Evolutionary conservation across 2,113 vertebrate genomes (phyloP).

Genomic region (Osmerus mordax): DNA sequence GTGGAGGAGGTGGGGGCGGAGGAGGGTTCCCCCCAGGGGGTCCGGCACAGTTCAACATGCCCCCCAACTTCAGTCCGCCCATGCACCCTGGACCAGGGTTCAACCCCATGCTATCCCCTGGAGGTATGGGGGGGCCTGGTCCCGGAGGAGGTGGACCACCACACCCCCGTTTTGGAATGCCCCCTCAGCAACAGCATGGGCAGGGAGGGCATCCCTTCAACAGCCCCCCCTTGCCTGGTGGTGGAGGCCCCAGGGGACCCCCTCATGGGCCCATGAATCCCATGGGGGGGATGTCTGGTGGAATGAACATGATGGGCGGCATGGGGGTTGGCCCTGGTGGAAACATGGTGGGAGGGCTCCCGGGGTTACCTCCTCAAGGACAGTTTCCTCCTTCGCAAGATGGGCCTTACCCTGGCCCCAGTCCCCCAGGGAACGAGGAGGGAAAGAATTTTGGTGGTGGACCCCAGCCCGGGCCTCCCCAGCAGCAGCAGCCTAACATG

Average conservation of each 20-base stretch:
- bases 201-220: slow-evolving; percentile 76
- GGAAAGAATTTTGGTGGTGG: slow-evolving; percentile 74
- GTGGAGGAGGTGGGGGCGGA: slow-evolving; percentile 60
- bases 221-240: slow-evolving; percentile 74
- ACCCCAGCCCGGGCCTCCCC: slow-evolving; percentile 65
- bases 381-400: slow-evolving; percentile 82
- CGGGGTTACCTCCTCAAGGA: slow-evolving; percentile 84
- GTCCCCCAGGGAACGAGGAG: slow-evolving; percentile 73
- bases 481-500: slow-evolving; percentile 74
- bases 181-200: slow-evolving; percentile 77
- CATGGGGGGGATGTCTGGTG: slow-evolving; percentile 73
- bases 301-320: slow-evolving; percentile 75
- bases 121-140: slow-evolving; percentile 71
- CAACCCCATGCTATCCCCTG: slow-evolving; percentile 89
- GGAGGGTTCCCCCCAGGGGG: slow-evolving; percentile 75
- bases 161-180: slow-evolving; percentile 75
- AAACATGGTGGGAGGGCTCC: slow-evolving; percentile 79
- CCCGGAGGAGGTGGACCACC: slow-evolving; percentile 72
- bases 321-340: slow-evolving; percentile 72
- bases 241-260: slow-evolving; percentile 72
- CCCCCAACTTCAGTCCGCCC: slow-evolving; percentile 92
- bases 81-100: slow-evolving; percentile 85
- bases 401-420: slow-evolving; percentile 74
- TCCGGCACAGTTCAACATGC: slow-evolving; percentile 82
- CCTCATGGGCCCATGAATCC: slow-evolving; percentile 69